Evolutionary conservation across 2,797 vertebrate genomes (phyloP), one percentile per base, ranked within the genome.

Genomic region (Anableps anableps): DNA sequence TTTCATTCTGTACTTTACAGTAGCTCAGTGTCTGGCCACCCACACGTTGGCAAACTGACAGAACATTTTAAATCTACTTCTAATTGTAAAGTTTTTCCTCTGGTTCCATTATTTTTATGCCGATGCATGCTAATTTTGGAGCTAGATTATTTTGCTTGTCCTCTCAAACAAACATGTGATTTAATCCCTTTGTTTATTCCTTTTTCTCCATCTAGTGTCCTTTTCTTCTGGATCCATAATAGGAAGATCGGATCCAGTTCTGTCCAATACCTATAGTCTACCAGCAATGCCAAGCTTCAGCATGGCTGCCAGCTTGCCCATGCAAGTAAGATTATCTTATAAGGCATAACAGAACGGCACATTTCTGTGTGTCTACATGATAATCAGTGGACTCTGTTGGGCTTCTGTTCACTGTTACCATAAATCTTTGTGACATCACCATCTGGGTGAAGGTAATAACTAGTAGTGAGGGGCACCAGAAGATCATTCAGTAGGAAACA

Each of bases 251-350:
- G 99, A 99, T 93, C 96, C 97, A 17, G 97, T 97, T 78, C 97
- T 99, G 88, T 98, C 98, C 78, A 99, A 98, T 94, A 97, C 97
- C 1, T 99, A 99, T 95, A 97, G 97, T 48, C 95, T 99, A 93
- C 97, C 98, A 21, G 96, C 97, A 83, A 98, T 99, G 97, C 98
- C 98, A 86, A 98, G 96, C 93, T 99, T 99, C 94, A 98, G 97
- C 87, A 99, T 99, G 98, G 96, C 97, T 60, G 98, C 98, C 93
- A 99, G 98, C 93, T 96, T 99, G 95, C 97, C 99, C 95, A 98
- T 99, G 97, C 98, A 99, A 97, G 98, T 99, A 95, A 96, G 97
- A 68, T 16, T 26, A 6, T 26, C 51, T 60, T 4, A 68, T n/a
- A 71, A 31, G 1, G 80, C 5, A 47, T 13, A 10, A n/a, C 23